Evolutionary conservation across 2,797 vertebrate species (phyloP).

Genomic region (Gallinago stenura): DNA sequence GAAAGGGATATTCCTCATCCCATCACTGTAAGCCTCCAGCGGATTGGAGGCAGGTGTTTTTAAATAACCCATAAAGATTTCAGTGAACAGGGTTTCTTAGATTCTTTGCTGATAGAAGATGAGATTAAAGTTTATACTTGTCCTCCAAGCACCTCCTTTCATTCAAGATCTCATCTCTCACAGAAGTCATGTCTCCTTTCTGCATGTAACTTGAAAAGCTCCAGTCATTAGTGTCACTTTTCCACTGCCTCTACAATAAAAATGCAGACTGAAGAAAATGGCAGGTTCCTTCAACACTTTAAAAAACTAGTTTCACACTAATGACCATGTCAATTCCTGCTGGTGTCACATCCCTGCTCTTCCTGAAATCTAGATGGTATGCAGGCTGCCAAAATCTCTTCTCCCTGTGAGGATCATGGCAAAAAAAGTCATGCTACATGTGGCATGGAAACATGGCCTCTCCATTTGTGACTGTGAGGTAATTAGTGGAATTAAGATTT

Average conservation of each 20-base stretch:
- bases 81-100: neutral
- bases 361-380: conserved; percentile 1
- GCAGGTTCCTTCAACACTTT: neutral
- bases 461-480: neutral
- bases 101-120: neutral
- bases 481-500: conserved; percentile 18
- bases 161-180: neutral
- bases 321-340: neutral
- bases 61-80: conserved; percentile 1
- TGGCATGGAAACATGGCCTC: neutral
- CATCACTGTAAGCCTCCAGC: neutral
- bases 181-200: neutral
- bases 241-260: neutral
- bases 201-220: conserved; percentile 11
- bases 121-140: neutral
- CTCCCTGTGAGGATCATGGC: neutral
- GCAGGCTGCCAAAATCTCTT: conserved; percentile 20
- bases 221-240: conserved; percentile 29
- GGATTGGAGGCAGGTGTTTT: conserved; percentile 40
- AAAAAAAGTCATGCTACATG: neutral
- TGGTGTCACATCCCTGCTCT: neutral
- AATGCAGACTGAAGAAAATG: conserved; percentile 5
- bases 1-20: neutral
- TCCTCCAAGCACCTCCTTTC: conserved; percentile 6
- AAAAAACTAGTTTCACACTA: conserved; percentile 2